phyloP scores from a whole-genome alignment of 2,113 vertebrate species.

The Pongo pygmaeus region DNA sequence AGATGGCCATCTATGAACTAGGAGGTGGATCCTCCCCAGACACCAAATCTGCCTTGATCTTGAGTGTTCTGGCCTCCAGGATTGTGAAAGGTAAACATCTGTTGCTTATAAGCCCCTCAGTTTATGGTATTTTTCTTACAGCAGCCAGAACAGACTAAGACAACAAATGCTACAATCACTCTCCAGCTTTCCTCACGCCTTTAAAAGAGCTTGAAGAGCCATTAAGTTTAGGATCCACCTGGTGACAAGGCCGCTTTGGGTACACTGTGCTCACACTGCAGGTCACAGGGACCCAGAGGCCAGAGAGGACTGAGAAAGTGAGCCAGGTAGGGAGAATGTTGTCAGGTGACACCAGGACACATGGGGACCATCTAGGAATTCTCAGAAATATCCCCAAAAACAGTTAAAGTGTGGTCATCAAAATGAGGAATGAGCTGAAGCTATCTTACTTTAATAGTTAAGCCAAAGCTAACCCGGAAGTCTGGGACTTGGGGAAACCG shows the following conservation, averaged over 20 bases:
- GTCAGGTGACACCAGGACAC: neutral
- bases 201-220: neutral
- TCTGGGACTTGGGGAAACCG: neutral
- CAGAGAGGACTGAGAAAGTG: neutral
- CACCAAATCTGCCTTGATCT: neutral
- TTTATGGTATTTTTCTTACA: neutral
- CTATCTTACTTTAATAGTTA: neutral
- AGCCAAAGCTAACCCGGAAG: neutral
- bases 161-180: neutral
- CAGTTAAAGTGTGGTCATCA: neutral
- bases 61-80: neutral
- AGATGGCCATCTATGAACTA: neutral
- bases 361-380: neutral
- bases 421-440: neutral
- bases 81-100: neutral
- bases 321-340: neutral
- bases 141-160: neutral
- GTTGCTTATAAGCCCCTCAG: neutral
- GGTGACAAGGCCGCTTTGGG: neutral
- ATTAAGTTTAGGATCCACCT: neutral
- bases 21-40: neutral
- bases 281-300: neutral
- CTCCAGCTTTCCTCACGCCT: fast-evolving
- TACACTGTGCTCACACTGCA: neutral
- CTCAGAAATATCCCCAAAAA: neutral